These are phyloP conservation scores for Sebastes diaconus DNA, from an alignment of 2,797 vertebrate genomes.

Conservation along the genomic window DNA sequence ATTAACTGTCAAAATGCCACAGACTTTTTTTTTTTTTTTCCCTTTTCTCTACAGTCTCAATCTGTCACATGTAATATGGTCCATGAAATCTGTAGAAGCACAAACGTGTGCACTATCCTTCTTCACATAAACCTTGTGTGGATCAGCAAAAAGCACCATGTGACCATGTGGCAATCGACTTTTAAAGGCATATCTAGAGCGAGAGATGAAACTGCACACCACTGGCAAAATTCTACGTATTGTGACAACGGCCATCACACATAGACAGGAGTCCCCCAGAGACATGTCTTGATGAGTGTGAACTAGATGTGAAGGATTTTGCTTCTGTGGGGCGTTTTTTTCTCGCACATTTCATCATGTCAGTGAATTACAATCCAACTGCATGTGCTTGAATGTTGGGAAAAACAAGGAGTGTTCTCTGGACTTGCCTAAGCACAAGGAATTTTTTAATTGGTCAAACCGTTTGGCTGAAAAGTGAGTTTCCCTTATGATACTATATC, in stretches of 20 bases:
- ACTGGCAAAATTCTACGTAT: slow-evolving; percentile 19
- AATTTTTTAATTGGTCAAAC: no score
- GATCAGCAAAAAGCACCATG: slow-evolving; percentile 12
- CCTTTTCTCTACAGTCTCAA: slow-evolving; percentile 7
- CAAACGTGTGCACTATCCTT: slow-evolving; percentile 5
- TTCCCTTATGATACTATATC: no score
- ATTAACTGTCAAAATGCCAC: slow-evolving; percentile 55
- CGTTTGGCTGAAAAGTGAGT: no score
- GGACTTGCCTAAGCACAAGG: neutral
- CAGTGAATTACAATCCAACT: slow-evolving; percentile 10
- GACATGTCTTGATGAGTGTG: slow-evolving; percentile 22
- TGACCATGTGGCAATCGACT: slow-evolving; percentile 5
- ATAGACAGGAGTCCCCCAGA: slow-evolving; percentile 22
- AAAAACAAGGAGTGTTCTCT: neutral
- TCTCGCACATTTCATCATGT: slow-evolving; percentile 23
- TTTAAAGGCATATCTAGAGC: slow-evolving; percentile 39
- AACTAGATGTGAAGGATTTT: slow-evolving; percentile 41
- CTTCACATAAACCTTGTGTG: slow-evolving; percentile 6
- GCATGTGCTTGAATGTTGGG: neutral
- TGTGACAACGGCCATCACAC: slow-evolving; percentile 35
- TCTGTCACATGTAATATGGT: slow-evolving; percentile 30
- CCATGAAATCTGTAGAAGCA: slow-evolving; percentile 30
- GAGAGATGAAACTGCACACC: slow-evolving; percentile 33
- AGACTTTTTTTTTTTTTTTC: neutral
- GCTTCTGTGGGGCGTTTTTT: neutral